Evolutionary conservation across 2,113 vertebrate species (phyloP).

Genomic region (Heptranchias perlo): DNA sequence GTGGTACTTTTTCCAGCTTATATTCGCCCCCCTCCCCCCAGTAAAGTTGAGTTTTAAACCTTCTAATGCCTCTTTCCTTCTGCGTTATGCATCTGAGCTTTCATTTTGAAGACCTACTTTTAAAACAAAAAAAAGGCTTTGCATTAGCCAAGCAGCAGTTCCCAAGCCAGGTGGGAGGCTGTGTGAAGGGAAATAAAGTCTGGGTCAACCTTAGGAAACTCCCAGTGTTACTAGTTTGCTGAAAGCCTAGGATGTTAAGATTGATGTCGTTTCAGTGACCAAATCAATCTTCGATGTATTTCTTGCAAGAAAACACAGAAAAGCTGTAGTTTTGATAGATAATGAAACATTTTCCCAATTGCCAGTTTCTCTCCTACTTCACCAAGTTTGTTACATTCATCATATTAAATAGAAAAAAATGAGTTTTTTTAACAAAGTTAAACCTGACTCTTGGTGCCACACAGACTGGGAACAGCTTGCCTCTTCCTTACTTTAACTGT

Average conservation of each 20-base stretch:
- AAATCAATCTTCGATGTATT: neutral
- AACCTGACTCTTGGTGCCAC: too few species aligned
- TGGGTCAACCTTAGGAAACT: neutral
- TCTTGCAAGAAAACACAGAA: neutral
- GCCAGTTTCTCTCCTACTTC: neutral
- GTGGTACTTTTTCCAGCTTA: too few species aligned
- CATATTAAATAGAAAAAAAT: too few species aligned
- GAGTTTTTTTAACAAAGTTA: too few species aligned
- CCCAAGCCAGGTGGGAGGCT: neutral
- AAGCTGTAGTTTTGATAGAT: too few species aligned
- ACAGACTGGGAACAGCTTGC: too few species aligned
- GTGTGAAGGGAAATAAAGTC: neutral
- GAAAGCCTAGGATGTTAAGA: neutral
- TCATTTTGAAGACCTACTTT: neutral
- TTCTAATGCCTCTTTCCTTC: neutral
- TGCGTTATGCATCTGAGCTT: neutral
- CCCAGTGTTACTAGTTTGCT: neutral
- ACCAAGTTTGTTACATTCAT: neutral
- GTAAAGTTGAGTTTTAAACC: neutral
- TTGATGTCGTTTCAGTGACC: neutral
- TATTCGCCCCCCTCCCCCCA: neutral
- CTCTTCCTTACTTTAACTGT: neutral
- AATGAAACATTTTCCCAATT: neutral
- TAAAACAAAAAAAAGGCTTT: neutral
- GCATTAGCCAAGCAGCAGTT: neutral